Evolutionary conservation across 2,797 vertebrate species (phyloP), one percentile per base, ranked within the genome.

Genomic region (Huso huso): DNA sequence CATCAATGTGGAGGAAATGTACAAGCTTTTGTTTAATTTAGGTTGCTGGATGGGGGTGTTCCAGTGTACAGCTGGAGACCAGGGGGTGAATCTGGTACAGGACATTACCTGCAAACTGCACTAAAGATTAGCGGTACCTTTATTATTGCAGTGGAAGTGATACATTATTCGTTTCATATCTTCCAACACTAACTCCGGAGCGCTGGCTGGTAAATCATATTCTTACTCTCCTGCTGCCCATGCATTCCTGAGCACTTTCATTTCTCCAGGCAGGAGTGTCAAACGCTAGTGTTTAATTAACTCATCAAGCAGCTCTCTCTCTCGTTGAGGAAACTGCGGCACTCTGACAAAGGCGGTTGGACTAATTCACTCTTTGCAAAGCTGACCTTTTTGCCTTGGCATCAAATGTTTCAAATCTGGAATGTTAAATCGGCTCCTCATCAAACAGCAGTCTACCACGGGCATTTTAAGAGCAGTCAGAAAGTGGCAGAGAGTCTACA

Each of bases 351-450:
- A 76, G 7, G 75, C 71, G 77, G 74, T 76, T 72, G 48, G 67
- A 74, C 69, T 74, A 78, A 81, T 81, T 82, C 79, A 70, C 59
- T 69, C 72, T 73, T 80, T 79, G 23, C 74, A 79, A 83, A 79
- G 76, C 69, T 11, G 74, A 73, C 4, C 15, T 77, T 69, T 66
- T 55, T 70, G 10, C n/a, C 69, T 66, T 69, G 69, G 73, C 70
- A 70, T 71, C 48, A 48, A 62, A 7, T 64, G 6, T 48, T 63
- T 48, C 66, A 37, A 15, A 51, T 37, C 62, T 68, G 77, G 62
- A 70, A 72, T 70, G 68, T 70, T 66, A 69, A 68, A 69, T 67
- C 67, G 61, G 57, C 18, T 48, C 66, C 65, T 71, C 48, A 59
- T 71, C 68, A 66, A 66, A 64, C 63, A 50, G 58, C 55, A 63